Conservation (phyloP, 2,113 vertebrate species). For the Platycercus adscitus region DNA sequence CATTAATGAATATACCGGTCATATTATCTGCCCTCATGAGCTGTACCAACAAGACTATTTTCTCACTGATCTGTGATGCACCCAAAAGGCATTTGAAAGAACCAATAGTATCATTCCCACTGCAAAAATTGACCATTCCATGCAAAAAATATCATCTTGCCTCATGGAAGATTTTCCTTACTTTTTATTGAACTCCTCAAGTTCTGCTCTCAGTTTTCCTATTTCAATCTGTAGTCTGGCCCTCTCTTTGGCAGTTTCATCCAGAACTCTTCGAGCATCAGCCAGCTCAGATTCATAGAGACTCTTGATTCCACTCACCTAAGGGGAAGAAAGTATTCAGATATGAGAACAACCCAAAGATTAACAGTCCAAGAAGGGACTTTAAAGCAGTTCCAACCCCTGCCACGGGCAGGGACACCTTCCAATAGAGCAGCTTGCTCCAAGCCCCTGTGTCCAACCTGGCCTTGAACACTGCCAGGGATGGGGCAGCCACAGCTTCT, state of each 20-base stretch:
- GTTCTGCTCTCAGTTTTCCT: constrained; percentile 87
- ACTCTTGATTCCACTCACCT: constrained; percentile 91
- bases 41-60: background rate
- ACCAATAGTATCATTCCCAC: background rate
- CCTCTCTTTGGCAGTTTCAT: constrained; percentile 91
- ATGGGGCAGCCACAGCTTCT: no score
- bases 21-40: background rate
- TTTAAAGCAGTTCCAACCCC: background rate
- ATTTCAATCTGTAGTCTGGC: constrained; percentile 93
- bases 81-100: background rate
- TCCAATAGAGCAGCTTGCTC: background rate
- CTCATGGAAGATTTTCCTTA: constrained; percentile 24
- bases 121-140: background rate
- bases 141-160: background rate
- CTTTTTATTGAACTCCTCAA: constrained; percentile 89
- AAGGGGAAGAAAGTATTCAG: background rate
- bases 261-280: constrained; percentile 90
- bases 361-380: background rate
- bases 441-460: background rate
- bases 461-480: background rate
- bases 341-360: background rate
- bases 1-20: background rate
- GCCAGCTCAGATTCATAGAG: constrained; percentile 94
- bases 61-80: background rate
- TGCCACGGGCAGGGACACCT: background rate